Evolutionary conservation across 2,888 invertebrate species (phyloP), one percentile per base, ranked within the genome.

Genomic region (Pasiphila rectangulata): DNA sequence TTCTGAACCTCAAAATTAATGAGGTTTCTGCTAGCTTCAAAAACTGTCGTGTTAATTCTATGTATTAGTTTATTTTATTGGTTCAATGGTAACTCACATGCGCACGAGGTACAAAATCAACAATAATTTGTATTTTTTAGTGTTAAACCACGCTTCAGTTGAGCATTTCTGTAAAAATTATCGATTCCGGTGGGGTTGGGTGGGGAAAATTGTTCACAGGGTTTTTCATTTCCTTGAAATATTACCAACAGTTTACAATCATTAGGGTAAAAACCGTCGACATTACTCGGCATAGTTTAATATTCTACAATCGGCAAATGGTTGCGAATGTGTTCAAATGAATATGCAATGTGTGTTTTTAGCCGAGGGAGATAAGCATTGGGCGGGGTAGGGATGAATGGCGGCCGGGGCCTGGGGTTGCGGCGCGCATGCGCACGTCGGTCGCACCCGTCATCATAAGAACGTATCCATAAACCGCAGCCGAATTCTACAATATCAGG

Each of bases 331-430:
- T 63, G 59, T 63, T 67, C 63, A 69, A 67, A 69, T 70, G 63
- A 69, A 72, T 72, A 69, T 68, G 69, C 67, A 69, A 63, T 69
- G 58, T 61, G 57, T 65, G 59, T 61, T 52, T 64, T 56, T 65
- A 60, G 60, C 55, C 50, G 60, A 50, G 63, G 61, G 63, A 50
- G 58, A 59, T 54, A 48, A 45, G 32, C 9, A 4, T 4, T 34
- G 46, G 48, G 45, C 50, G 50, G 60, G 57, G 57, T 63, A 61
- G 68, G 68, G 65, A 68, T 72, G 75, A 76, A 76, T 73, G 74
- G 62, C 60, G 58, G 54, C 49, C 29, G 32, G 43, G 36, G 29
- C 40, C 41, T 27, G 59, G 54, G 54, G 51, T 50, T 52, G 56
- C 45, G 50, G 32, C 47, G 58, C 72, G 73, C 74, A 70, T 69